phyloP scores from a whole-genome alignment of 2,113 vertebrate species.

The Willisornis vidua region DNA sequence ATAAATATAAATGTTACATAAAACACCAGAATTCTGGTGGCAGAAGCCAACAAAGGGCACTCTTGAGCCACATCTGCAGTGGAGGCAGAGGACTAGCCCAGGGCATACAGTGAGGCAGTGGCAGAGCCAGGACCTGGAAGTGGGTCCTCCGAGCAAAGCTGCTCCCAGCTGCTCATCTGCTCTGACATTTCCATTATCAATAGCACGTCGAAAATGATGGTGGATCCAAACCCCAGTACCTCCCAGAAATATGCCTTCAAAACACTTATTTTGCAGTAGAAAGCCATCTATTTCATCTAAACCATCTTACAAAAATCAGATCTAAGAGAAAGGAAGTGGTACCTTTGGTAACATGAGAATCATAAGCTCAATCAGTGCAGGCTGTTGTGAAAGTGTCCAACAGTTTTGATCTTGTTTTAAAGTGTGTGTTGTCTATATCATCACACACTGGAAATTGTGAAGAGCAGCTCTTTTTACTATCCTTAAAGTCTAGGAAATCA shows the following conservation, averaged over 20 bases:
- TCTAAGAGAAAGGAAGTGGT: background rate
- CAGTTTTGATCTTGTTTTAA: background rate
- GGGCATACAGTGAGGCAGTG: background rate
- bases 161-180: rapidly evolving
- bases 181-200: background rate
- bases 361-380: background rate
- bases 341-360: background rate
- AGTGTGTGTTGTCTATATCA: background rate
- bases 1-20: too few relatives aligned
- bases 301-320: background rate
- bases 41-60: background rate
- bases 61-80: background rate
- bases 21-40: background rate
- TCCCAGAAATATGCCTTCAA: background rate
- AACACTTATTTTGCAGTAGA: background rate
- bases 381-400: background rate
- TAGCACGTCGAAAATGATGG: background rate
- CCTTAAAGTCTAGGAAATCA: background rate
- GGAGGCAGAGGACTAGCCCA: background rate
- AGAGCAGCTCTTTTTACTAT: background rate
- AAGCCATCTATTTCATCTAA: background rate
- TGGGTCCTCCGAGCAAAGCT: rapidly evolving
- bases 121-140: background rate
- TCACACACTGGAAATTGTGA: background rate
- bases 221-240: background rate